Evolutionary conservation across 2,888 invertebrate species (phyloP).

Genomic region (Caenorhabditis becei): DNA sequence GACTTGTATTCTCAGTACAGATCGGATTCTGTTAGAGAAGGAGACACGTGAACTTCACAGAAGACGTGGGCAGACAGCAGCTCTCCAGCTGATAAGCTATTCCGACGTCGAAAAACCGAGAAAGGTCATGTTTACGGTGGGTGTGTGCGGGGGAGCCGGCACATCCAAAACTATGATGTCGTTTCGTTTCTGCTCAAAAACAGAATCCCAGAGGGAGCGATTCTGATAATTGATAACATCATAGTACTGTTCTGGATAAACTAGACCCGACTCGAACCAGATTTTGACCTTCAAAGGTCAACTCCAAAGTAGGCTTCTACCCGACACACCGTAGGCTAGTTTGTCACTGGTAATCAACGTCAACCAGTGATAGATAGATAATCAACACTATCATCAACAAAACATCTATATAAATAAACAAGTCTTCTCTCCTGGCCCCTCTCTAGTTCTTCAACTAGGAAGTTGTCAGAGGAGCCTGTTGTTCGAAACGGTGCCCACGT

Average conservation of each 20-base stretch:
- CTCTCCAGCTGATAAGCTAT: slow-evolving; percentile 4
- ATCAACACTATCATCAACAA: slow-evolving; percentile 35
- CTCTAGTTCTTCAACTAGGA: slow-evolving; percentile 15
- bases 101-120: not conserved
- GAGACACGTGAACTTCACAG: slow-evolving; percentile 33
- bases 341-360: slow-evolving; percentile 35
- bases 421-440: slow-evolving; percentile 14
- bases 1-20: slow-evolving; percentile 19
- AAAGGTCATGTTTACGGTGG: not conserved
- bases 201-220: not conserved
- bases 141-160: not conserved
- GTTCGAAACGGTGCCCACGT: slow-evolving; percentile 33
- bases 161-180: not conserved
- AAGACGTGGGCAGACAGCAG: not conserved
- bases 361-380: slow-evolving; percentile 40
- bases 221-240: not conserved
- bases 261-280: not conserved
- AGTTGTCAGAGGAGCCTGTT: slow-evolving; percentile 26
- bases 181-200: not conserved
- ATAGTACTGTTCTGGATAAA: not conserved
- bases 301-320: slow-evolving; percentile 25
- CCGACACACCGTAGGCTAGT: slow-evolving; percentile 16
- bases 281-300: not conserved
- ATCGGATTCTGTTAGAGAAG: not conserved
- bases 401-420: slow-evolving; percentile 39